Evolutionary conservation across 2,797 vertebrate genomes (phyloP).

Genomic region (Epinephelus malabaricus): DNA sequence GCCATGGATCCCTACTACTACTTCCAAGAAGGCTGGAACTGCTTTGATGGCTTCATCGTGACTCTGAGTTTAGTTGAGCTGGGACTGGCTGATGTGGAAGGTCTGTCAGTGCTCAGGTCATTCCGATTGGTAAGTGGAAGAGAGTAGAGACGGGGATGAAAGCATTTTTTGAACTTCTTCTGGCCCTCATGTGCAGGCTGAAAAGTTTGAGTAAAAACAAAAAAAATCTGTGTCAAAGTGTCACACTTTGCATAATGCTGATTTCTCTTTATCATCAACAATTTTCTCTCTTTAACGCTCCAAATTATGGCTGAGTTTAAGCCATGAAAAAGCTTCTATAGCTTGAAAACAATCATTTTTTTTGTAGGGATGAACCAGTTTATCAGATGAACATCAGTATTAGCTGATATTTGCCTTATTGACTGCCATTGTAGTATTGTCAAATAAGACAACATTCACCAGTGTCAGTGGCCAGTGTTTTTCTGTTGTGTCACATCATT

Average conservation of each 20-base stretch:
- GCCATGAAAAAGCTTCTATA: background rate
- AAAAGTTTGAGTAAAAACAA: background rate
- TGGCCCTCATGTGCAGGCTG: background rate
- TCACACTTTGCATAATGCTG: background rate
- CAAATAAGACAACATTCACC: too few species aligned
- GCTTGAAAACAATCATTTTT: background rate
- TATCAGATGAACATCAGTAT: too few species aligned
- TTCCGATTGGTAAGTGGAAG: conserved; percentile 94
- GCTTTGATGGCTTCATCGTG: conserved; percentile 98
- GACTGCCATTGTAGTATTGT: too few species aligned
- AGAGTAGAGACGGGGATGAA: background rate
- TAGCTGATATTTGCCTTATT: too few species aligned
- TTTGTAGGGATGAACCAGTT: too few species aligned
- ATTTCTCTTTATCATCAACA: background rate
- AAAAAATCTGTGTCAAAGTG: background rate
- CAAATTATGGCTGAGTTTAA: conserved; percentile 2
- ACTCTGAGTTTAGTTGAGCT: conserved; percentile 98
- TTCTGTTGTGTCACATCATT: too few species aligned
- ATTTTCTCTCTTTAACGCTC: background rate
- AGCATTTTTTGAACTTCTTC: conserved; percentile 6
- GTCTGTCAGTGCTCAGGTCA: conserved; percentile 97
- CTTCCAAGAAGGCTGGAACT: conserved; percentile 99
- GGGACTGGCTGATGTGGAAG: conserved; percentile 94
- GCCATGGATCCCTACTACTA: conserved; percentile 99
- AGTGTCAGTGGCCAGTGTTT: too few species aligned